Percentiles rank a stretch among this genome's conserved stretches.
Evolutionary conservation across 2,797 vertebrate species (phyloP).

Genomic region (Gymnocypris eckloni): DNA sequence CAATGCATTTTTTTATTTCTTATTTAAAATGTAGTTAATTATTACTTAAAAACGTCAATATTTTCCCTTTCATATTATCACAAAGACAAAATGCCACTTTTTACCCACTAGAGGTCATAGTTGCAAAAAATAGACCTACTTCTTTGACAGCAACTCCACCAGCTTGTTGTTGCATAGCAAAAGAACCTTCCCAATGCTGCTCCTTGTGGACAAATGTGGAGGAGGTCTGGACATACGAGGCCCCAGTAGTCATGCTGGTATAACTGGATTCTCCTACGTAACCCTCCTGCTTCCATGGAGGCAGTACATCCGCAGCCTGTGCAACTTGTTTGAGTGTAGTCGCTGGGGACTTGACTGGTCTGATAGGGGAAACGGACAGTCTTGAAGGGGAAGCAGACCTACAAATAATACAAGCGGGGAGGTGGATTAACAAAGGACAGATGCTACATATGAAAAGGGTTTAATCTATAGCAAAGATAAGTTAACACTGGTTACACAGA

Average conservation of each 20-base stretch:
- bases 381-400: constrained; percentile 85
- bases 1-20: neutral
- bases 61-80: neutral
- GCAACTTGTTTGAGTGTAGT: constrained; percentile 72
- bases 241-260: constrained; percentile 73
- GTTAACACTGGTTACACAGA: neutral
- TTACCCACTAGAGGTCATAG: constrained; percentile 54
- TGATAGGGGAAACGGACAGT: constrained; percentile 85
- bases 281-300: constrained; percentile 91
- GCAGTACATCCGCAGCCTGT: constrained; percentile 80
- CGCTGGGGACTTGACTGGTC: constrained; percentile 86
- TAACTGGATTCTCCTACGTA: constrained; percentile 78
- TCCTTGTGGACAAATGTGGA: constrained; percentile 79
- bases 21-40: neutral
- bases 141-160: constrained; percentile 68
- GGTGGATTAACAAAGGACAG: neutral
- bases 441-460: neutral
- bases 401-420: constrained; percentile 5
- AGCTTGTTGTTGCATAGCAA: constrained; percentile 70
- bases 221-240: constrained; percentile 57
- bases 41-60: neutral
- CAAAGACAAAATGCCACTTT: neutral
- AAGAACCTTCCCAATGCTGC: constrained; percentile 82
- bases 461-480: neutral
- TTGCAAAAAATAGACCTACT: constrained; percentile 37